Base-by-base conservation (phyloP, 2,797 vertebrate species). In the Nannoperca obscura region DNA sequence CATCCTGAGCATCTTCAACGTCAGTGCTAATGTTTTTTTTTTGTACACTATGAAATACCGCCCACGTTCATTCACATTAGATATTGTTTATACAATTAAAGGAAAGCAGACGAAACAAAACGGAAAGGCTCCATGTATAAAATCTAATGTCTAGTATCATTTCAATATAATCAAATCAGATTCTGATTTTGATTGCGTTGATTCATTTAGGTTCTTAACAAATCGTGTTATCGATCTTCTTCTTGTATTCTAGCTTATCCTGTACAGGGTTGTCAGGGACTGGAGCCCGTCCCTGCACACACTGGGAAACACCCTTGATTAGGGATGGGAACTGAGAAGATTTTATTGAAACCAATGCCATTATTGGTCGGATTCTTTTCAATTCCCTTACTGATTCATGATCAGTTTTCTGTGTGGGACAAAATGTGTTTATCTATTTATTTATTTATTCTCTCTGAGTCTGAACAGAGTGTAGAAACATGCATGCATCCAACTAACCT, bases 1-100 rank as follows among this genome's bases (percentile, higher is more conserved):
- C 60, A 20, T 61, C 68, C 60, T 36, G 7, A 71, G 69, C 79
- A 68, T 67, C 72, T 49, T 71, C 54, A 76, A 68, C 54, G 24
- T 61, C 49, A 8, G 24, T 3, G 6, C n/a, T 59, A 3, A 2
- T 40, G 10, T 20, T 52, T 40, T 44, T 47, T 64, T 66, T 66
- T 50, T 34, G 44, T 14, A 3, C 20, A 14, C 12, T 9, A 47
- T 68, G 36, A 55, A 73, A 70, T 15, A 40, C n/a, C 42, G 50
- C 7, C 7, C 30, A 38, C 20, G 70, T 24, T 38, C 44, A 36
- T 12, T 63, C 30, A 65, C 38, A 34, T n/a, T 11, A 32, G 17
- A 62, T 27, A 0, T n/a, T 70, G 52, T 15, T 19, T 2, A 10
- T 34, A 22, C 19, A 57, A 38, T 22, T 22, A 57, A 2, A 63